These are phyloP conservation scores for Prietella phreatophila DNA, from an alignment of 2,113 vertebrate genomes.

Conservation along the genomic window DNA sequence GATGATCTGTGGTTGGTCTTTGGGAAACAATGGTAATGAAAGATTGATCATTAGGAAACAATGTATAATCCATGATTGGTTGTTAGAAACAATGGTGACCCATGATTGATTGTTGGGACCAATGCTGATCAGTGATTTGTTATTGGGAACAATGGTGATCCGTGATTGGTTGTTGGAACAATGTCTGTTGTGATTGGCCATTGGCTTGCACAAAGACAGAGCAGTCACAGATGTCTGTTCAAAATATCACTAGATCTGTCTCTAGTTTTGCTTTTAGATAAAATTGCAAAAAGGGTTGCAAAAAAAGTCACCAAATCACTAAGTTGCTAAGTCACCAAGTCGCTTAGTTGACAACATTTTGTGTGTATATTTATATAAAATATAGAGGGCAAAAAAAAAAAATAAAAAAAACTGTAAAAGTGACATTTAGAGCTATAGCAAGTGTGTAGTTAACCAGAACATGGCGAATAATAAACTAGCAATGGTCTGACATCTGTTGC, in stretches of 20 bases:
- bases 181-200: background rate
- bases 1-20: background rate
- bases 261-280: background rate
- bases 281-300: background rate
- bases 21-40: too few species aligned
- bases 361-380: background rate
- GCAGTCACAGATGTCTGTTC: background rate
- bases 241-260: background rate
- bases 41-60: too few species aligned
- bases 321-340: background rate
- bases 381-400: background rate
- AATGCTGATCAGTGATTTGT: background rate
- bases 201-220: background rate
- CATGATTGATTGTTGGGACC: background rate
- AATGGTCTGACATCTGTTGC: conserved; percentile 11
- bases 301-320: background rate
- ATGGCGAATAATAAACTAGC: background rate
- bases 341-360: background rate
- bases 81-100: background rate
- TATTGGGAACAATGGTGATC: background rate
- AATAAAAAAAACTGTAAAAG: conserved; percentile 8
- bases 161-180: background rate
- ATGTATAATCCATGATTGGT: too few species aligned
- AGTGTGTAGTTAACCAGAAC: background rate
- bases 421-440: conserved; percentile 7